These are phyloP conservation scores for Drosophila carrolli DNA, from an alignment of 1,140 invertebrate genomes.

Conservation along the genomic window DNA sequence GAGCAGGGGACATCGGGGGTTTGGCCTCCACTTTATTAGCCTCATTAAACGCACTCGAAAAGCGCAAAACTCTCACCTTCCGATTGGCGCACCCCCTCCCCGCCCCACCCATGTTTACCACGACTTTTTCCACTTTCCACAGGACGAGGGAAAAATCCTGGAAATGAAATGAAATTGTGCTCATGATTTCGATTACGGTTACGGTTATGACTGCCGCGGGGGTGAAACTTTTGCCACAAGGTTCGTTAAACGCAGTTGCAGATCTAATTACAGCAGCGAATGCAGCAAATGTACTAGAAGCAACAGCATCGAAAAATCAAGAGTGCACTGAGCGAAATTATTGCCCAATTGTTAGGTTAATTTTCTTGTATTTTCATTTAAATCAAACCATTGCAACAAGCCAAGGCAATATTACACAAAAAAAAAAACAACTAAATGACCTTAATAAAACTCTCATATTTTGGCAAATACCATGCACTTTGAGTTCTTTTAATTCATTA, in stretches of 20 bases:
- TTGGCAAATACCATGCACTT: no score
- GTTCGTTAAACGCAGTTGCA: slow-evolving; percentile 59
- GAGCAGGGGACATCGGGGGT: background rate
- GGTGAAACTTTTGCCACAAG: slow-evolving; percentile 38
- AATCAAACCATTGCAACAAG: no score
- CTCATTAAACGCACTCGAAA: slow-evolving; percentile 74
- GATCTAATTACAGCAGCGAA: slow-evolving; percentile 62
- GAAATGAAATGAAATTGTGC: slow-evolving; percentile 74
- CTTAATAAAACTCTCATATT: no score
- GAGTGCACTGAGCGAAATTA: slow-evolving; percentile 3
- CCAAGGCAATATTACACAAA: no score
- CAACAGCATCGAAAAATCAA: slow-evolving; percentile 28
- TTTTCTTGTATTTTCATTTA: no score
- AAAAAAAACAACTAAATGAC: no score
- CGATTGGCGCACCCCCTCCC: background rate
- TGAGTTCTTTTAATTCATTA: background rate
- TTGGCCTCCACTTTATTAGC: slow-evolving; percentile 62
- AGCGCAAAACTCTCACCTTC: slow-evolving; percentile 47
- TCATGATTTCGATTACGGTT: slow-evolving; percentile 74
- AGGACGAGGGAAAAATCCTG: slow-evolving; percentile 53
- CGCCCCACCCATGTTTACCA: background rate
- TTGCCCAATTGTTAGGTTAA: no score
- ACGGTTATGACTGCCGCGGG: slow-evolving; percentile 60
- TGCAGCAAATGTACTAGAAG: slow-evolving; percentile 46
- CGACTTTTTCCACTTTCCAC: slow-evolving; percentile 8